Percentiles rank a stretch among this genome's conserved stretches.
Evolutionary conservation across 2,113 vertebrate species (phyloP).

Genomic region (Coptodon rendalli): DNA sequence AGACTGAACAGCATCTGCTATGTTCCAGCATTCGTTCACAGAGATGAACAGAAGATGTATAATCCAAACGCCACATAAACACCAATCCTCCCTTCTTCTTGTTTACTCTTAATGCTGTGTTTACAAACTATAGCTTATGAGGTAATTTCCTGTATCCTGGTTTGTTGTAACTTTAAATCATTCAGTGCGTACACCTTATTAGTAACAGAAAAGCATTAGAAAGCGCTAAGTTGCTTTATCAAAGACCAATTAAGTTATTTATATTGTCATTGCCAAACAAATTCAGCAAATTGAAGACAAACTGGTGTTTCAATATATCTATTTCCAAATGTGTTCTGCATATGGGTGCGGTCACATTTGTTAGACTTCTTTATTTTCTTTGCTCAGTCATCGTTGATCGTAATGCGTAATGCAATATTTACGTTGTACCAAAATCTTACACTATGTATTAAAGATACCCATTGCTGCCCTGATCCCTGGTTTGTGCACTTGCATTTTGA

Average conservation of each 20-base stretch:
- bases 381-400: background rate
- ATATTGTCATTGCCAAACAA: background rate
- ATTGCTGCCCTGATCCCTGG: background rate
- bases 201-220: background rate
- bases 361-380: background rate
- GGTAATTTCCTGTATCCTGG: background rate
- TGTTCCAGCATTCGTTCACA: background rate
- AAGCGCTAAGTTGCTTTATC: background rate
- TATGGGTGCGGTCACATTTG: background rate
- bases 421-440: background rate
- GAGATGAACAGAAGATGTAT: background rate
- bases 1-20: background rate
- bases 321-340: background rate
- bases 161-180: background rate
- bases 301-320: background rate
- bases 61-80: constrained; percentile 40
- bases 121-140: background rate
- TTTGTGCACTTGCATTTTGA: background rate
- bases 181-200: background rate
- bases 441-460: background rate
- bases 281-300: background rate
- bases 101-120: constrained; percentile 31
- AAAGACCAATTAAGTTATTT: background rate
- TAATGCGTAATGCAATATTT: background rate
- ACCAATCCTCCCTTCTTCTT: background rate